phyloP scores from a whole-genome alignment of 2,888 invertebrate species.

The Lasius platythorax region DNA sequence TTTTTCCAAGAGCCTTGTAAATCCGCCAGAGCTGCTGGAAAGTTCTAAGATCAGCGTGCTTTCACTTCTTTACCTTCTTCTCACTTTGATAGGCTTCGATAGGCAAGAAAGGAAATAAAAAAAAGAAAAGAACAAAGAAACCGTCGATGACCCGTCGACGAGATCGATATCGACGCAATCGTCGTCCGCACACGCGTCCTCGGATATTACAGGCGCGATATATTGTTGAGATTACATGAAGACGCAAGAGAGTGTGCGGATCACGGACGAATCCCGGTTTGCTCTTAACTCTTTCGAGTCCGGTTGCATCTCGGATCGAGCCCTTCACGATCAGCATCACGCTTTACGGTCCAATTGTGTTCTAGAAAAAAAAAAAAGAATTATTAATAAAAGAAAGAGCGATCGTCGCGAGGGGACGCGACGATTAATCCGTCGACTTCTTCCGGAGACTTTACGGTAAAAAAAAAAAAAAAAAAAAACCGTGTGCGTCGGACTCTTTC shows the following conservation, averaged over 20 bases:
- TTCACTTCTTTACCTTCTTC: constrained; percentile 50
- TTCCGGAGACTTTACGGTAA: not conserved
- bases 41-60: constrained; percentile 51
- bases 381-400: not conserved
- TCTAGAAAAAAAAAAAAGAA: not conserved
- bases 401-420: not conserved
- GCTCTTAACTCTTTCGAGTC: not conserved
- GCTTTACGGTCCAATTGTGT: constrained; percentile 1
- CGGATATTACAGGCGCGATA: constrained; percentile 3
- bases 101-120: constrained; percentile 1
- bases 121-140: not conserved
- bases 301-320: constrained; percentile 10
- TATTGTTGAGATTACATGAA: constrained; percentile 41
- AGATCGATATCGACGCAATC: not conserved
- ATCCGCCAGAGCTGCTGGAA: constrained; percentile 50
- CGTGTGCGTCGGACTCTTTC: too few relatives aligned
- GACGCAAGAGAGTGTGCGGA: constrained; percentile 1
- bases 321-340: not conserved
- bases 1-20: constrained; percentile 49
- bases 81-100: constrained; percentile 40
- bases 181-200: constrained; percentile 39
- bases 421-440: not conserved
- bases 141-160: not conserved
- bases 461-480: too few relatives aligned
- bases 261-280: constrained; percentile 9